Conservation (phyloP, 2,888 invertebrate genomes). For the Troides helena region DNA sequence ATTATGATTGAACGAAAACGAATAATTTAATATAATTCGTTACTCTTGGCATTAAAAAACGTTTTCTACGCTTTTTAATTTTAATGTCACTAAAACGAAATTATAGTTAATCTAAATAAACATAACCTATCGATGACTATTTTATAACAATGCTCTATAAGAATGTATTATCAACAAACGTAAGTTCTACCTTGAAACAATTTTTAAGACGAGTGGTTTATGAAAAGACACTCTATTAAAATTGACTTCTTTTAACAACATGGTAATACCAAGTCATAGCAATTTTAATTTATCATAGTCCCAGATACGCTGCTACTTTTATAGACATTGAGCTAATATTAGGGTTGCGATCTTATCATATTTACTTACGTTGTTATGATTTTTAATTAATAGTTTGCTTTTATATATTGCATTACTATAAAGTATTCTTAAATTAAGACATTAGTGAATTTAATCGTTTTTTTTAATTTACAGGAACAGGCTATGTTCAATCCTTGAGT, state of each 20-base stretch:
- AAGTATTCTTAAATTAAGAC: neutral
- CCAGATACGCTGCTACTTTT: neutral
- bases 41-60: too few relatives aligned
- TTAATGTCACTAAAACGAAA: too few relatives aligned
- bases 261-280: neutral
- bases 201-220: neutral
- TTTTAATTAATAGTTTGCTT: neutral
- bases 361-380: neutral
- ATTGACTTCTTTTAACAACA: neutral
- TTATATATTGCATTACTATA: neutral
- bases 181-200: neutral
- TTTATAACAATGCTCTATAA: neutral
- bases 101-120: too few relatives aligned
- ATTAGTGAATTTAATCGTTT: neutral
- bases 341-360: neutral
- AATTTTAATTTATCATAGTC: neutral
- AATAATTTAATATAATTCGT: too few relatives aligned
- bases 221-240: too few relatives aligned
- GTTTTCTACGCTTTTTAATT: too few relatives aligned
- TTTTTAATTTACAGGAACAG: slow-evolving; percentile 77
- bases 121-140: too few relatives aligned
- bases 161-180: neutral
- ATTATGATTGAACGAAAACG: too few relatives aligned
- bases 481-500: slow-evolving; percentile 83
- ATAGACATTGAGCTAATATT: neutral